Percentiles rank a stretch among this genome's conserved stretches.
Evolutionary conservation across 2,888 invertebrate genomes (phyloP).

Genomic region (Steinernema carpocapsae): DNA sequence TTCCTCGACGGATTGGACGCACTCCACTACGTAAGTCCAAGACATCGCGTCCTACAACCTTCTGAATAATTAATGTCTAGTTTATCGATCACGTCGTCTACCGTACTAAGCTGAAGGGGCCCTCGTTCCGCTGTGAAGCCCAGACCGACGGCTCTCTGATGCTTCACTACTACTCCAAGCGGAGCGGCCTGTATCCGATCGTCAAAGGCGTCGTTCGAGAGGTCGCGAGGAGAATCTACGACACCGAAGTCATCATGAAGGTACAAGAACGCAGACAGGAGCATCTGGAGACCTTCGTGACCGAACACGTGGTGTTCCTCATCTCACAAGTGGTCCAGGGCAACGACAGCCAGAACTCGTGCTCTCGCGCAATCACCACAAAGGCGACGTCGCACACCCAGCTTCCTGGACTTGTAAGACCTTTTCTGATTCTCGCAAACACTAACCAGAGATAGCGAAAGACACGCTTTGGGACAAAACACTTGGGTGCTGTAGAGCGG

Average conservation of each 20-base stretch:
- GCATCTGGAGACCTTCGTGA: constrained; percentile 76
- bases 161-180: constrained; percentile 92
- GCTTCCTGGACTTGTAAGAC: constrained; percentile 4
- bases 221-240: constrained; percentile 89
- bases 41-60: constrained; percentile 19
- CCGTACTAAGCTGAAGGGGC: constrained; percentile 62
- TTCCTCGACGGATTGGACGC: constrained; percentile 94
- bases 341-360: not conserved
- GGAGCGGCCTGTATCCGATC: constrained; percentile 90
- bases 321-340: constrained; percentile 57
- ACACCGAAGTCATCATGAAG: constrained; percentile 88
- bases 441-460: not conserved
- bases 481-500: too few relatives aligned
- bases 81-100: constrained; percentile 67
- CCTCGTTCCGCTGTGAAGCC: constrained; percentile 64
- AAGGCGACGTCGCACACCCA: constrained; percentile 32
- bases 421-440: not conserved
- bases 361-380: constrained; percentile 41
- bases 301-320: constrained; percentile 66
- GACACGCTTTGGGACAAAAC: not conserved
- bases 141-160: constrained; percentile 73
- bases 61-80: constrained; percentile 6
- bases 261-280: constrained; percentile 83
- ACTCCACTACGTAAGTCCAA: constrained; percentile 74
- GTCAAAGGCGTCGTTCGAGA: constrained; percentile 90